These are phyloP conservation scores for Hemaris fuciformis DNA, from an alignment of 2,888 invertebrate genomes.

Conservation along the genomic window DNA sequence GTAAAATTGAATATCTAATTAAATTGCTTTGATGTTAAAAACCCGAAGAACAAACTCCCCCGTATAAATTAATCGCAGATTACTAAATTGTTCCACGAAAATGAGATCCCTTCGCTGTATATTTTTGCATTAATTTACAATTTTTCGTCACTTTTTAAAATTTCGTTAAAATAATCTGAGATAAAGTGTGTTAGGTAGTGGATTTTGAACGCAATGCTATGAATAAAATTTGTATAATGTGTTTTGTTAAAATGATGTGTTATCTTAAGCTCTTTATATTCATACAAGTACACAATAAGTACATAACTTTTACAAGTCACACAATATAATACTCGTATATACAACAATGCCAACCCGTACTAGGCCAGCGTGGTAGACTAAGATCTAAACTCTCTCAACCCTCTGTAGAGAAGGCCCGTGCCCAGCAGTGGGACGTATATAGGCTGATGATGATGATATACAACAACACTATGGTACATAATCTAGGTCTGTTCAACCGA, in stretches of 20 bases:
- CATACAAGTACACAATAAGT: too few species aligned
- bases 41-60: neutral
- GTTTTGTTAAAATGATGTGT: neutral
- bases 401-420: too few species aligned
- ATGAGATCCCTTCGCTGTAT: neutral
- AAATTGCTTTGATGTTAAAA: neutral
- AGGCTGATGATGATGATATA: too few species aligned
- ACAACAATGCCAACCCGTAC: too few species aligned
- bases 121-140: constrained; percentile 7
- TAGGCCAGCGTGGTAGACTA: too few species aligned
- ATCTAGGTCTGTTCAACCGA: too few species aligned
- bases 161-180: neutral
- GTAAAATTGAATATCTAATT: neutral
- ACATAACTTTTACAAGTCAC: too few species aligned
- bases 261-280: too few species aligned
- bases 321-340: too few species aligned
- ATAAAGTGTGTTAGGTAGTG: neutral
- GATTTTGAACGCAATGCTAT: neutral
- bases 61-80: neutral
- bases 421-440: too few species aligned
- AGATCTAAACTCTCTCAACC: too few species aligned
- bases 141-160: neutral
- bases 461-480: too few species aligned
- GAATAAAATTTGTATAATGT: neutral
- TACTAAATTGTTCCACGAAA: neutral